Percentiles rank a stretch among this genome's conserved stretches.
Conservation (phyloP, 37 sponge, comb jelly and placozoan genomes). For the Axinella damicornis region DNA sequence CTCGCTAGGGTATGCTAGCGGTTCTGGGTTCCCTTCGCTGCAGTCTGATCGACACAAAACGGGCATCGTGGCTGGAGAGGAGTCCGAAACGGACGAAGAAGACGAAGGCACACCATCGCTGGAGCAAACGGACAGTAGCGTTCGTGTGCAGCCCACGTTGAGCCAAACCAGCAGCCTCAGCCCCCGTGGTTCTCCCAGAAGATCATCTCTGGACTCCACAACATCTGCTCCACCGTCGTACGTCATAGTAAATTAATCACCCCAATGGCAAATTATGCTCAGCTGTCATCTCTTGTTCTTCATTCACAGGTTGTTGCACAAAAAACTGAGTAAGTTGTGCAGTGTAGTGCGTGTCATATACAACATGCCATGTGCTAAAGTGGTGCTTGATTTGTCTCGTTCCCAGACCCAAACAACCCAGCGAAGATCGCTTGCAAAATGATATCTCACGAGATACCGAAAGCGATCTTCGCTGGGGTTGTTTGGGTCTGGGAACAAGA, state of each 20-base stretch:
- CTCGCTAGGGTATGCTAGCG: not conserved
- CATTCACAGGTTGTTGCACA: conserved; percentile 59
- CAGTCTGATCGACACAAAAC: not conserved
- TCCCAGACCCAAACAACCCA: too few species aligned
- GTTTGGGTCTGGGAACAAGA: too few species aligned
- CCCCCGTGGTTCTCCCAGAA: conserved; percentile 1
- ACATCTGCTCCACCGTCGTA: conserved; percentile 54
- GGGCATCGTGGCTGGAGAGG: conserved; percentile 72
- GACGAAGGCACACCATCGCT: conserved; percentile 18
- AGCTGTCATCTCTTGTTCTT: not conserved
- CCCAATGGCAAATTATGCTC: not conserved
- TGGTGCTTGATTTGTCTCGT: too few species aligned
- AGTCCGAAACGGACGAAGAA: conserved; percentile 75
- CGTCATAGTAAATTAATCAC: not conserved
- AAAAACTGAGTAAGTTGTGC: conserved; percentile 56
- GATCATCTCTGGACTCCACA: conserved; percentile 19
- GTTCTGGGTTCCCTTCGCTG: not conserved
- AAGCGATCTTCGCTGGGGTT: too few species aligned
- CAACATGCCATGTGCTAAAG: too few species aligned
- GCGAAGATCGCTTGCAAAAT: too few species aligned
- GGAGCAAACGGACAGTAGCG: conserved; percentile 4
- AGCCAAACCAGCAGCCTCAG: not conserved
- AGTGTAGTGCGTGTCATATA: too few species aligned
- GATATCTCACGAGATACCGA: too few species aligned
- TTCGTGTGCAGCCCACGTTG: not conserved